Evolutionary conservation across 2,113 vertebrate species (phyloP).

Genomic region (Riparia riparia): DNA sequence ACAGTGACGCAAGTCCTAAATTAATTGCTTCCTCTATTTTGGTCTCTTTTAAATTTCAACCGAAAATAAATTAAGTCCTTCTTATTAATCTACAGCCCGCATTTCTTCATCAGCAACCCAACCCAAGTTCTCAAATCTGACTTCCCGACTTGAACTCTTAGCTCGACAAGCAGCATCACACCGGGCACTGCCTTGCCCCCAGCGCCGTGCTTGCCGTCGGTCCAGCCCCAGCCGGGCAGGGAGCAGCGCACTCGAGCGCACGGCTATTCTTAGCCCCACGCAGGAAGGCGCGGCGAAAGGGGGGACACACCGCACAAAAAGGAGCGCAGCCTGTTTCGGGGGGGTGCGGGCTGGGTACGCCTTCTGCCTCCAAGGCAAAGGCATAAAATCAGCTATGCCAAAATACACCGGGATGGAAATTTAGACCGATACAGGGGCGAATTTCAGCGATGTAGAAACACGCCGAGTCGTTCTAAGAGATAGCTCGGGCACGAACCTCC

Average conservation of each 20-base stretch:
- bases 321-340: background rate
- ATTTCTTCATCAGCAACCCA: background rate
- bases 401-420: background rate
- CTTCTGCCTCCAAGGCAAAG: background rate
- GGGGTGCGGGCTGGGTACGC: background rate
- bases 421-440: background rate
- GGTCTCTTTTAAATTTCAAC: background rate
- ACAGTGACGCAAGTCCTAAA: slow-evolving; percentile 34
- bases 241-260: background rate
- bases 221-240: background rate
- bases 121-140: background rate
- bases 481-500: background rate
- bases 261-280: slow-evolving; percentile 52
- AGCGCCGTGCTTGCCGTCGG: background rate
- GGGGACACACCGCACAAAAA: background rate
- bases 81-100: background rate
- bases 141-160: background rate
- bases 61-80: slow-evolving; percentile 40
- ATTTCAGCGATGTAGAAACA: background rate
- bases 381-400: background rate
- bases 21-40: slow-evolving; percentile 43
- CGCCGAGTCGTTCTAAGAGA: background rate
- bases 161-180: background rate
- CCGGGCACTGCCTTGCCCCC: background rate
- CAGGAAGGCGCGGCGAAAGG: slow-evolving; percentile 7